phyloP scores from a whole-genome alignment of 2,113 vertebrate species.

The Microtus ochrogaster region DNA sequence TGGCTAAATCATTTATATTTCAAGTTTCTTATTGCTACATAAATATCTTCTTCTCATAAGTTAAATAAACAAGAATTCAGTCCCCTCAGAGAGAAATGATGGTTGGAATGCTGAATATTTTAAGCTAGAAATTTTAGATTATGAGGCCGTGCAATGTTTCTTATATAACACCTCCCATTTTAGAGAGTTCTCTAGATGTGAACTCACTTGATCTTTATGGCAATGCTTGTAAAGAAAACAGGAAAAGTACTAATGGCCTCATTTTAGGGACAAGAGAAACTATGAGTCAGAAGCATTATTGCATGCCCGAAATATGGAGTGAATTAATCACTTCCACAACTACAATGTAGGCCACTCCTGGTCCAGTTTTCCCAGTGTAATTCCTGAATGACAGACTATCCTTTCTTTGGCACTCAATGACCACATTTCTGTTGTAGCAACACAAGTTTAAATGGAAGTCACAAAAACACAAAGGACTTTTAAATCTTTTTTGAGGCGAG shows the following conservation, averaged over 20 bases:
- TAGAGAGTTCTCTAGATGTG: constrained; percentile 23
- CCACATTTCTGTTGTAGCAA: background rate
- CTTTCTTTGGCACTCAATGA: background rate
- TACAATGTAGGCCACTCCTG: background rate
- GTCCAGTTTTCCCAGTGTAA: background rate
- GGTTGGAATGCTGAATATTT: constrained; percentile 39
- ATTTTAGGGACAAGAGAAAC: constrained; percentile 47
- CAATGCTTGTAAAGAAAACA: background rate
- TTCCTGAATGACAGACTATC: background rate
- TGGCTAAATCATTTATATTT: background rate
- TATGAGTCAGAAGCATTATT: constrained; percentile 51
- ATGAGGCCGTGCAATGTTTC: background rate
- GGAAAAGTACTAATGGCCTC: constrained; percentile 49
- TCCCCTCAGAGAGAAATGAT: background rate
- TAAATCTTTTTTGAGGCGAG: background rate
- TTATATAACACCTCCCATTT: constrained; percentile 31
- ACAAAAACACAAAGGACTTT: background rate
- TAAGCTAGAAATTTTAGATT: constrained; percentile 27
- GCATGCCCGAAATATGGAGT: background rate
- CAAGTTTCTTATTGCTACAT: background rate
- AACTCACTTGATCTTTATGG: constrained; percentile 43
- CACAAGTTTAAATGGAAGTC: background rate
- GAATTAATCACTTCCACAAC: background rate
- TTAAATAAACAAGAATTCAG: constrained; percentile 30
- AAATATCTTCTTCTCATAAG: background rate